Evolutionary conservation across 2,113 vertebrate genomes (phyloP).

Genomic region (Daboia siamensis): DNA sequence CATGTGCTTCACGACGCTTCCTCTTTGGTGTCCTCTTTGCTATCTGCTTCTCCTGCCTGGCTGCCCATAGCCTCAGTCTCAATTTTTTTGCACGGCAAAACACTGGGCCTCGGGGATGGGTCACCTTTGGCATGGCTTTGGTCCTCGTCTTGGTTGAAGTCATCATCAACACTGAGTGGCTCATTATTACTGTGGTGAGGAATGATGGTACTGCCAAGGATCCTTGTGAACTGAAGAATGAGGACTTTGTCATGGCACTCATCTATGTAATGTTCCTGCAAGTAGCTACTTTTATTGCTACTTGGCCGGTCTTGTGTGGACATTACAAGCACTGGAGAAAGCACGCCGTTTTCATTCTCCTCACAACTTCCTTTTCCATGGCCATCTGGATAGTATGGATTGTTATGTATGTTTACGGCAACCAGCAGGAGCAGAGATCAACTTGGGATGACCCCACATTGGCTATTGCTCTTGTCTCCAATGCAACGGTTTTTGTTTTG

Average conservation of each 20-base stretch:
- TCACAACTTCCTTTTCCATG: slow-evolving; percentile 71
- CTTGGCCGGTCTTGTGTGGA: slow-evolving; percentile 73
- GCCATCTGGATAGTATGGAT: slow-evolving; percentile 91
- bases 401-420: slow-evolving; percentile 88
- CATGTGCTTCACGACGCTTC: slow-evolving; percentile 87
- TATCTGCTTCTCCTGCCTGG: slow-evolving; percentile 88
- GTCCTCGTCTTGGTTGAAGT: slow-evolving; percentile 84
- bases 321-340: slow-evolving; percentile 78
- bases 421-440: slow-evolving; percentile 46
- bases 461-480: slow-evolving; percentile 86
- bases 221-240: slow-evolving; percentile 78
- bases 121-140: slow-evolving; percentile 71
- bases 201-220: not conserved
- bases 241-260: slow-evolving; percentile 91
- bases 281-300: slow-evolving; percentile 61
- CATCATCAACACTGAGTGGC: slow-evolving; percentile 92
- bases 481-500: slow-evolving; percentile 83
- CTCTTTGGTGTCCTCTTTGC: slow-evolving; percentile 89
- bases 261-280: slow-evolving; percentile 91
- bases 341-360: slow-evolving; percentile 74
- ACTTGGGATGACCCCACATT: slow-evolving; percentile 89
- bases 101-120: slow-evolving; percentile 72
- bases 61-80: slow-evolving; percentile 79
- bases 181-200: slow-evolving; percentile 85
- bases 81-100: slow-evolving; percentile 77